Percentiles rank a stretch among this genome's conserved stretches.
Conservation (phyloP, 2,113 vertebrate genomes). For the Suncus etruscus region DNA sequence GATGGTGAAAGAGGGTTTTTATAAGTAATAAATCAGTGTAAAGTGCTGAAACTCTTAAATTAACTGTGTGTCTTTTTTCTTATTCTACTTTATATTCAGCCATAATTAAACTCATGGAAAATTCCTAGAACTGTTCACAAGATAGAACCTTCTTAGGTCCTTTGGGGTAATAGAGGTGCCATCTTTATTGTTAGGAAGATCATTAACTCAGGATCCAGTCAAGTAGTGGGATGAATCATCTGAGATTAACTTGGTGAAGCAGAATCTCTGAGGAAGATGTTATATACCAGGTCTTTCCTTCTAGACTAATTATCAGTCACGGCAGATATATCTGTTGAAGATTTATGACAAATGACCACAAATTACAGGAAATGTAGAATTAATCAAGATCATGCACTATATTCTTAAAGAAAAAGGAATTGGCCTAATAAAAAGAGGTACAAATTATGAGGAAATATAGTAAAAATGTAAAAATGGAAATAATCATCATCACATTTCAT, state of each 20-base stretch:
- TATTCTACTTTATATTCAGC: conserved; percentile 74
- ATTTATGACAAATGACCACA: conserved; percentile 26
- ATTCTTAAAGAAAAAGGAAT: background rate
- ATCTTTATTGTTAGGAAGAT: conserved; percentile 58
- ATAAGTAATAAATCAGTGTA: conserved; percentile 53
- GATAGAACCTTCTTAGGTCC: conserved; percentile 48
- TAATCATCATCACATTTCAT: background rate
- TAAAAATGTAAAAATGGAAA: background rate
- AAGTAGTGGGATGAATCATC: background rate
- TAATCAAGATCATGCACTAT: background rate
- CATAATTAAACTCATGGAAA: conserved; percentile 71
- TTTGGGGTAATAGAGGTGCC: conserved; percentile 35
- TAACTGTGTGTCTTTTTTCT: conserved; percentile 74
- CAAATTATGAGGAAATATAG: conserved; percentile 33
- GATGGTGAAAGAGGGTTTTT: conserved; percentile 44
- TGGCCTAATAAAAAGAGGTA: background rate
- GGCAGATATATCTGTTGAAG: conserved; percentile 33
- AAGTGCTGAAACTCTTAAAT: conserved; percentile 71
- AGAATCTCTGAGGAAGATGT: conserved; percentile 36
- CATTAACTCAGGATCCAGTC: conserved; percentile 60
- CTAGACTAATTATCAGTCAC: background rate
- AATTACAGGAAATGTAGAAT: conserved; percentile 14
- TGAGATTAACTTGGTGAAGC: conserved; percentile 48
- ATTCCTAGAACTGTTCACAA: conserved; percentile 60
- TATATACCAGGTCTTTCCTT: conserved; percentile 35